Evolutionary conservation across 37 sponge, comb jelly and placozoan species (phyloP).

Genomic region (Theonella swinhoei): DNA sequence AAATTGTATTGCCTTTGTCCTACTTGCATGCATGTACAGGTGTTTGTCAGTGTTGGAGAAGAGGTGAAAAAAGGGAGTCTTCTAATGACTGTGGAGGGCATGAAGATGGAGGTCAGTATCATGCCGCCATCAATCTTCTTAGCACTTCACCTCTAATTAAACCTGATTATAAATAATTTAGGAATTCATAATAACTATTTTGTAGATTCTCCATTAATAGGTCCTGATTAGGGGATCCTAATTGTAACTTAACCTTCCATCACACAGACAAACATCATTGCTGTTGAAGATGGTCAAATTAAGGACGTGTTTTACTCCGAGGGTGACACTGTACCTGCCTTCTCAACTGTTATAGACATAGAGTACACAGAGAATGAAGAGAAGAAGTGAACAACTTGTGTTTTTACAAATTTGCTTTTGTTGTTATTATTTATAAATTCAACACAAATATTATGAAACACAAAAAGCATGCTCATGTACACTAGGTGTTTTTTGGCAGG

Average conservation of each 20-base stretch:
- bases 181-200: too few species aligned
- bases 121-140: not conserved
- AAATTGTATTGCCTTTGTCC: too few species aligned
- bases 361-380: slow-evolving; percentile 62
- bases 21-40: too few species aligned
- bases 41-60: slow-evolving; percentile 65
- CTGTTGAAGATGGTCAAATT: slow-evolving; percentile 56
- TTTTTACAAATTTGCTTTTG: not conserved
- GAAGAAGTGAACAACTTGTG: not conserved
- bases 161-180: too few species aligned
- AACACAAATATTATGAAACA: too few species aligned
- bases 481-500: too few species aligned
- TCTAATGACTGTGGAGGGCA: slow-evolving; percentile 79
- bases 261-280: slow-evolving; percentile 61
- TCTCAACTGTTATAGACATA: slow-evolving; percentile 63
- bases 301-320: slow-evolving; percentile 57
- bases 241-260: not conserved
- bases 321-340: slow-evolving; percentile 64
- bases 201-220: too few species aligned
- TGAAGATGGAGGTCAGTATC: slow-evolving; percentile 89
- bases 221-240: not conserved
- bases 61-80: slow-evolving; percentile 61
- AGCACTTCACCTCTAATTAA: too few species aligned
- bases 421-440: not conserved
- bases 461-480: too few species aligned